phyloP scores from a whole-genome alignment of 2,888 invertebrate genomes.

The Sesia apiformis region DNA sequence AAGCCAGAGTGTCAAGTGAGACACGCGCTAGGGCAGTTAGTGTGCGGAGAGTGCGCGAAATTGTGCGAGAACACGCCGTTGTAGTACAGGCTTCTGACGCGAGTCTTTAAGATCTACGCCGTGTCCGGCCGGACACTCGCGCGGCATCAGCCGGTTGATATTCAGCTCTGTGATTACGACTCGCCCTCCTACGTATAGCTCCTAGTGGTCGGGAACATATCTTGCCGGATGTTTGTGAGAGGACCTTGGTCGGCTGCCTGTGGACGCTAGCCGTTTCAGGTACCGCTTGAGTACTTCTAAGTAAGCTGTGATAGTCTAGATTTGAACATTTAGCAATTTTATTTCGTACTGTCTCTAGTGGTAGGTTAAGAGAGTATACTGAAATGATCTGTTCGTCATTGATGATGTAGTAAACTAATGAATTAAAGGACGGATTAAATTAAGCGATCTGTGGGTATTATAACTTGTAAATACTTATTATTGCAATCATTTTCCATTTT shows the following conservation, averaged over 20 bases:
- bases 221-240: slow-evolving; percentile 21
- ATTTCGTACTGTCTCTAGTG: slow-evolving; percentile 42
- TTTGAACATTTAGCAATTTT: slow-evolving; percentile 45
- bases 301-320: slow-evolving; percentile 70
- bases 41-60: slow-evolving; percentile 36
- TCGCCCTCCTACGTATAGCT: slow-evolving; percentile 27
- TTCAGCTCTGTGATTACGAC: slow-evolving; percentile 17
- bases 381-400: slow-evolving; percentile 27
- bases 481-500: slow-evolving; percentile 65
- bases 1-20: slow-evolving; percentile 27
- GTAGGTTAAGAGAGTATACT: slow-evolving; percentile 47
- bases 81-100: slow-evolving; percentile 68
- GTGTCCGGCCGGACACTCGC: slow-evolving; percentile 33
- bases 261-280: slow-evolving; percentile 11
- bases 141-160: slow-evolving; percentile 12
- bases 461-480: slow-evolving; percentile 59
- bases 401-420: slow-evolving; percentile 32
- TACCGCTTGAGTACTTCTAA: slow-evolving; percentile 38
- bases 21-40: slow-evolving; percentile 28
- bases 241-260: slow-evolving; percentile 1
- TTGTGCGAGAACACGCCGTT: slow-evolving; percentile 42
- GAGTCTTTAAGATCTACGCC: slow-evolving; percentile 66
- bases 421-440: slow-evolving; percentile 26
- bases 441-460: slow-evolving; percentile 53
- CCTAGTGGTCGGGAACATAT: slow-evolving; percentile 18